Evolutionary conservation across 2,888 invertebrate genomes (phyloP).

Genomic region (Trachelus iudaicus): DNA sequence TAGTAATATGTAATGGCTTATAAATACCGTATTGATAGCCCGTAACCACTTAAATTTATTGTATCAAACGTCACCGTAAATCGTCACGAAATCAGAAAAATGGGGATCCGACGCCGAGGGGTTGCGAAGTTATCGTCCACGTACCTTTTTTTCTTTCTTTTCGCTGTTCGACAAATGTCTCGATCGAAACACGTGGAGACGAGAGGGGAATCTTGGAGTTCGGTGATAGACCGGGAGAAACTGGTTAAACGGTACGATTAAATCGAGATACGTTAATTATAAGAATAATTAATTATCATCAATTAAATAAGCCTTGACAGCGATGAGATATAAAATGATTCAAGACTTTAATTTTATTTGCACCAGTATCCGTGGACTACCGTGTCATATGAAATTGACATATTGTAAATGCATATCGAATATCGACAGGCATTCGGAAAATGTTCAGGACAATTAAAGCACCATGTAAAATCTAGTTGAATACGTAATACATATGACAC

Average conservation of each 20-base stretch:
- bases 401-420: not conserved
- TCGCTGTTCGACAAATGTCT: not conserved
- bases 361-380: not conserved
- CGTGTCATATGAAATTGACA: not conserved
- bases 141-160: not conserved
- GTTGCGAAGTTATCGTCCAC: not conserved
- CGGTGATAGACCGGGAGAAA: not conserved
- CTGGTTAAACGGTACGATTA: too few relatives aligned
- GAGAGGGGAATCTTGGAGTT: not conserved
- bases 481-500: not conserved
- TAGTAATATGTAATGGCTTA: conserved; percentile 24
- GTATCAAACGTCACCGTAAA: conserved; percentile 18
- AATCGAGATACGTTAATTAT: not conserved
- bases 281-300: not conserved
- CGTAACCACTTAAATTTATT: conserved; percentile 13
- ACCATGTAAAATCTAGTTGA: not conserved
- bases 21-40: conserved; percentile 26
- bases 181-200: not conserved
- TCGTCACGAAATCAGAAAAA: not conserved
- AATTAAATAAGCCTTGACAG: not conserved
- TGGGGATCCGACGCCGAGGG: too few relatives aligned
- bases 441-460: not conserved
- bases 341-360: not conserved
- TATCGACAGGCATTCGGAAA: not conserved
- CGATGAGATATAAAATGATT: not conserved